Evolutionary conservation across 2,113 vertebrate genomes (phyloP), one percentile per base, ranked within the genome.

Genomic region (Castor canadensis): DNA sequence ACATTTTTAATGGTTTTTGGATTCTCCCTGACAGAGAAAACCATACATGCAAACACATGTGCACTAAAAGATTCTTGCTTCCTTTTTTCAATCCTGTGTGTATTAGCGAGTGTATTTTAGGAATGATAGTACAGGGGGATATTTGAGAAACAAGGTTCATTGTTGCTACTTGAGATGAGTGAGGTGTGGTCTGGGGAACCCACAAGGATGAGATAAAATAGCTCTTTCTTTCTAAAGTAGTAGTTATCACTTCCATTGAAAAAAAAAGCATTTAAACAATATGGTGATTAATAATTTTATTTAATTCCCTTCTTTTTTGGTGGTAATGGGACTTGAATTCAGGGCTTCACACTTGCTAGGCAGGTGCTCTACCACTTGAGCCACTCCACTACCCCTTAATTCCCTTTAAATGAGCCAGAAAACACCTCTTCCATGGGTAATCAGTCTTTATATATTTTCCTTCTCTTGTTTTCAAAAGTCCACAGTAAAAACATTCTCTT

Each of bases 381-480:
- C n/a, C n/a, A n/a, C n/a, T n/a, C n/a, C n/a, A n/a, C n/a, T n/a
- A n/a, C n/a, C n/a, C n/a, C 54, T 87, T 77, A 71, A 40, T 66
- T 75, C 30, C 28, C 7, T 88, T 67, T 7, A 60, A 72, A 80
- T 90, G 20, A 81, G 13, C 28, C 12, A 80, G 16, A 20, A 35
- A 10, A n/a, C 9, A 28, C 1, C 0, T 40, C 49, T 85, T 60
- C 16, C 49, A 24, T 73, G 16, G n/a, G 28, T 81, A 85, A 84
- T 43, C 13, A 85, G 2, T n/a, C 24, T 58, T 73, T 66, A 56
- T 17, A 56, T 2, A 43, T 30, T 67, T 43, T 30, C 22, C 89
- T 93, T 89, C 62, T 40, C 28, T 95, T 94, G 3, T 81, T 94
- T 58, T 80, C 76, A 77, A 93, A 92, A 94, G 9, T 64, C 24